Evolutionary conservation across 92 coral and sea anemone genomes (phyloP), one percentile per base, ranked within the genome.

Genomic region (Isaurus tuberculatus): DNA sequence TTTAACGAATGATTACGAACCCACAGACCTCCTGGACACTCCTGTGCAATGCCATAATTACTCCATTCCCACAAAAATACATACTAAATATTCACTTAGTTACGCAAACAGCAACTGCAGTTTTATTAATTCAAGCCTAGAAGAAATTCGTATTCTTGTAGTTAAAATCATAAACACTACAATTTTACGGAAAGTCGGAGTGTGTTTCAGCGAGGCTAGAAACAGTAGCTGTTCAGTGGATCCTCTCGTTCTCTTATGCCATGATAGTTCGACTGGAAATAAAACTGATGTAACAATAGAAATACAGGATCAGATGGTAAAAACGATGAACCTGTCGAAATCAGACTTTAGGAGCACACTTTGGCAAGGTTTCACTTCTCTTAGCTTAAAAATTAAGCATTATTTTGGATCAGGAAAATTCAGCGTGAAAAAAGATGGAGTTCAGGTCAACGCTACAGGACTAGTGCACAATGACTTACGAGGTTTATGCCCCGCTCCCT

Each of bases 91-190:
- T 64, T 57, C 70, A 10, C 17, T 77, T 57, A 77, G 40, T 14
- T 77, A 77, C 57, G 51, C 36, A 37, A 77, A 57, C 53, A 77
- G 51, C 70, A 77, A 65, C 82, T 77, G 82, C 68, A 58, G 69
- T 8, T 57, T 77, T 33, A 27, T 77, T 13, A 77, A 77, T 77
- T 34, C 70, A 23, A 77, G 82, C 17, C 34, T 77, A 5, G 22
- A 57, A 16, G 34, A 37, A 58, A 77, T 77, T 16, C 69, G 48
- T 20, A 8, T 15, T 58, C 53, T 11, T 22, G 82, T 58, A 1
- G 15, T 32, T 17, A 20, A 36, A 22, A 65, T 43, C 55, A 57
- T 77, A 22, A 77, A 77, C 15, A 34, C 34, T 7, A 77, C 82
- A 27, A 58, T 0, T 23, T 27, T 77, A 27, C 69, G 33, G n/a